Evolutionary conservation across 2,888 invertebrate species (phyloP), one percentile per base, ranked within the genome.

Genomic region (Sepioteuthis lessoniana): DNA sequence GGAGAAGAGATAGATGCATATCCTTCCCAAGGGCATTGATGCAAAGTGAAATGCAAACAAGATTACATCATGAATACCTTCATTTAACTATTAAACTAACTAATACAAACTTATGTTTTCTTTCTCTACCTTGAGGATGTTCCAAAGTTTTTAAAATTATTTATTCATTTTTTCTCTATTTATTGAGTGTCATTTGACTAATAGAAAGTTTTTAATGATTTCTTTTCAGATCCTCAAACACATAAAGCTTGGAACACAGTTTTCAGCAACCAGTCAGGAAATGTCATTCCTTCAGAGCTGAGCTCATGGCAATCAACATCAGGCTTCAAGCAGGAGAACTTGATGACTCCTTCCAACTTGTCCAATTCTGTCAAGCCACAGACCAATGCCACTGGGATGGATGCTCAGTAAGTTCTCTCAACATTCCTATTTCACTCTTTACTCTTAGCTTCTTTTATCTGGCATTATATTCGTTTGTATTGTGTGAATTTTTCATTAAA

Each of bases 341-440:
- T 76, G 76, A 76, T 76, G 76, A 76, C 76, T 76, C 76, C 76
- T 76, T 76, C 76, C n/a, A 76, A 76, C 76, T n/a, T 76, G 76
- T 76, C 76, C n/a, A 76, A 76, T 76, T 35, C 35, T 76, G 76
- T 76, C 76, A 76, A 35, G 76, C 35, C 76, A 76, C 76, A 76
- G 55, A 55, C 55, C 55, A 55, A 55, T 76, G 76, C 76, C 76
- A 76, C 76, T 76, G 76, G n/a, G n/a, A 76, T 76, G 76, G 76
- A 76, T 35, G 1, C 76, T 76, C 76, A n/a, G 76, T 76, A 19
- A 76, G 76, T 76, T 76, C 42, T 5, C 42, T 42, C 42, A 42
- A 16, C n/a, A n/a, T n/a, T n/a, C n/a, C n/a, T n/a, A n/a, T n/a
- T n/a, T n/a, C n/a, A n/a, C n/a, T n/a, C n/a, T n/a, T n/a, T n/a